Evolutionary conservation across 1,140 invertebrate genomes (phyloP).

Genomic region (Stegodyphus dumicola): DNA sequence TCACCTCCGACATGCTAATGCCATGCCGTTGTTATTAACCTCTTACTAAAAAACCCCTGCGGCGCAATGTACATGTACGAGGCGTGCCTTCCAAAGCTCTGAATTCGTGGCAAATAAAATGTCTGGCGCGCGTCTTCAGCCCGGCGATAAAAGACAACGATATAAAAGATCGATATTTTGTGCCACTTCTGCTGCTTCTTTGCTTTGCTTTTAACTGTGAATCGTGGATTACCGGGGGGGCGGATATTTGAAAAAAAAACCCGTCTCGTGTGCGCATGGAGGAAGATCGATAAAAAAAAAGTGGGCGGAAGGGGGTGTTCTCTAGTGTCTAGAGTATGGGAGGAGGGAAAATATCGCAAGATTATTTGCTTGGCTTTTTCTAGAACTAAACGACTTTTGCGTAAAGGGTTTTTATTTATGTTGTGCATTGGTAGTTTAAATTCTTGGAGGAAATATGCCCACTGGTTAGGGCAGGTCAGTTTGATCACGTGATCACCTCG

Average conservation of each 20-base stretch:
- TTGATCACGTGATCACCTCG: slow-evolving; percentile 32
- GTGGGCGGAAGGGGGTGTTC: slow-evolving; percentile 10
- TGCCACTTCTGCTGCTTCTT: slow-evolving; percentile 40
- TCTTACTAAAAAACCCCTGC: slow-evolving; percentile 40
- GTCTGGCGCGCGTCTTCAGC: slow-evolving; percentile 37
- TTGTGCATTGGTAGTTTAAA: not conserved
- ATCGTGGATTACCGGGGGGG: slow-evolving; percentile 41
- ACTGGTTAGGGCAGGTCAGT: slow-evolving; percentile 20
- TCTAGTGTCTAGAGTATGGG: not conserved
- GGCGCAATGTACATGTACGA: slow-evolving; percentile 38
- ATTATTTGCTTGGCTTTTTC: not conserved
- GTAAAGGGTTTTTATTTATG: not conserved
- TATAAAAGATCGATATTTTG: slow-evolving; percentile 56
- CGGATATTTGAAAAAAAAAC: slow-evolving; percentile 26
- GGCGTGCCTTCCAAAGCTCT: slow-evolving; percentile 18
- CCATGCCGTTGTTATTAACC: slow-evolving; percentile 28
- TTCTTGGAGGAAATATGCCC: not conserved
- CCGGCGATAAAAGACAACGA: slow-evolving; percentile 45
- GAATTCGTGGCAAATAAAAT: slow-evolving; percentile 12
- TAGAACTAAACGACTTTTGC: not conserved
- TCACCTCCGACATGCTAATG: slow-evolving; percentile 33
- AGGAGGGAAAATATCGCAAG: not conserved
- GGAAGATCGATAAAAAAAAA: slow-evolving; percentile 52
- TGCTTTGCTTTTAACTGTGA: slow-evolving; percentile 52
- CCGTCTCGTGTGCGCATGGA: slow-evolving; percentile 33